Base-by-base conservation (phyloP, 1,140 invertebrate genomes). In the Leptestheria dahalacensis region DNA sequence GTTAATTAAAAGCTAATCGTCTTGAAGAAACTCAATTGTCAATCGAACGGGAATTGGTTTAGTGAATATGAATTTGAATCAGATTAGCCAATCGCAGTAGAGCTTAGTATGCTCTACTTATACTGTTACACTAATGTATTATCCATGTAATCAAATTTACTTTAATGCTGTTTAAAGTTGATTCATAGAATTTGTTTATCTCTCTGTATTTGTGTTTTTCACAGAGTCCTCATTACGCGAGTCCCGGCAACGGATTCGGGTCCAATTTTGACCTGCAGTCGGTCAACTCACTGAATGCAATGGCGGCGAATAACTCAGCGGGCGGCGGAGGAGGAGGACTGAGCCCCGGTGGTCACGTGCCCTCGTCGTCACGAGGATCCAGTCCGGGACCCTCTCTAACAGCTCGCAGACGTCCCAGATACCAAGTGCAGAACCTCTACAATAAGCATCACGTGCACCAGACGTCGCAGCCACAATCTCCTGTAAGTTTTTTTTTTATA, bases 151-250 rank as follows among this genome's bases (percentile, higher is more conserved):
- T n/a, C n/a, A n/a, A n/a, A n/a, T n/a, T n/a, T n/a, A n/a, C n/a
- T n/a, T n/a, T n/a, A n/a, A n/a, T n/a, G n/a, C n/a, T n/a, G n/a
- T 11, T 11, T 47, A n/a, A 47, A 47, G 11, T 47, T 47, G 41
- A 47, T 47, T 1, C 46, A 11, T 0, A n/a, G 15, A 9, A 51
- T 50, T 15, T 11, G 23, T 11, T 15, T 56, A 1, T 56, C 1
- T 29, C 29, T 41, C 28, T 41, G 25, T 52, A 48, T 47, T 57
- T 51, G 29, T 24, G 51, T 66, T 46, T 70, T 72, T 78, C 77
- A 64, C 73, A 83, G 82, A 82, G 81, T 75, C 80, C 80, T 67
- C 73, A 81, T 73, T 80, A 78, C 71, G 77, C 78, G 68, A 83
- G 78, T 72, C 80, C 82, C 65, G 33, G 53, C 33, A 29, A 55